phyloP scores from a whole-genome alignment of 2,888 invertebrate genomes.

The Drosophila setosimentum region DNA sequence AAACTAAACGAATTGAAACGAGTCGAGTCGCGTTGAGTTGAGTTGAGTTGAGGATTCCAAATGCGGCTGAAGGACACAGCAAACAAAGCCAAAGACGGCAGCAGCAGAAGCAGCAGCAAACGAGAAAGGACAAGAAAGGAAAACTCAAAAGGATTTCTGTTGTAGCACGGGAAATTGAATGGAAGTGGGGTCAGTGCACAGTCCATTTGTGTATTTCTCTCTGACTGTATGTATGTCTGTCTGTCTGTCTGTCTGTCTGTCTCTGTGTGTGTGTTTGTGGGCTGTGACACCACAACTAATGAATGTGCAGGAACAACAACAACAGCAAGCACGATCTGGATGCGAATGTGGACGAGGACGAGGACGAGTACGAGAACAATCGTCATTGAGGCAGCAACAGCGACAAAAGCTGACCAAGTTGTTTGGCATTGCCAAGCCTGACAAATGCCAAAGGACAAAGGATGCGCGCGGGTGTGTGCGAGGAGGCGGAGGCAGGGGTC shows the following conservation, averaged over 20 bases:
- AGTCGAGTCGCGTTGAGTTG: conserved; percentile 21
- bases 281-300: conserved; percentile 61
- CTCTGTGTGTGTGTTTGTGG: conserved; percentile 24
- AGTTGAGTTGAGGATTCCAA: conserved; percentile 42
- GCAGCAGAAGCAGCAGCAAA: neutral
- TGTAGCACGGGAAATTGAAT: conserved; percentile 56
- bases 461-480: neutral
- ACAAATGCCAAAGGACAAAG: conserved; percentile 47
- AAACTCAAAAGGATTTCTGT: conserved; percentile 47
- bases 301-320: conserved; percentile 49
- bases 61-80: conserved; percentile 51
- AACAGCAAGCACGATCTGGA: conserved; percentile 6
- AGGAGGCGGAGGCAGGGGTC: neutral
- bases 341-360: conserved; percentile 18
- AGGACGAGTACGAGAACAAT: conserved; percentile 27
- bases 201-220: conserved; percentile 15
- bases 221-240: neutral
- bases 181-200: conserved; percentile 64
- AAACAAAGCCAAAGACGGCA: conserved; percentile 41
- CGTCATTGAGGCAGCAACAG: conserved; percentile 52
- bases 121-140: conserved; percentile 7
- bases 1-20: conserved; percentile 41
- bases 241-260: neutral
- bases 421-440: conserved; percentile 60
- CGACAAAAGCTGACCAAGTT: conserved; percentile 58